phyloP scores from a whole-genome alignment of 1,140 invertebrate genomes.

The Rhyzopertha dominica region DNA sequence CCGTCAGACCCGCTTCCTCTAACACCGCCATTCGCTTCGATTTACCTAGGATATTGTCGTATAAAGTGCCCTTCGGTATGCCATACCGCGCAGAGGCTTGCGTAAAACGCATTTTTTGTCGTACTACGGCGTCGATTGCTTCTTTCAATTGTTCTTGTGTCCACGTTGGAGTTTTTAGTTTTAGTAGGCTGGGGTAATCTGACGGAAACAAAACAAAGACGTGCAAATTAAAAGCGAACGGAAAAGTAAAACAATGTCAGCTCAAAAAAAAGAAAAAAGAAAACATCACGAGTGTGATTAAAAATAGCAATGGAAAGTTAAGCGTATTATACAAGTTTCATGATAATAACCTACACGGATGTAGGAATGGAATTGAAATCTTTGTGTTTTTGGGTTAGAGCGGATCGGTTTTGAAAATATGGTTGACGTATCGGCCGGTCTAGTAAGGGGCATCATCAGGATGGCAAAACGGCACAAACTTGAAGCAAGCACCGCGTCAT shows the following conservation, averaged over 20 bases:
- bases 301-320: no score
- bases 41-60: constrained; percentile 75
- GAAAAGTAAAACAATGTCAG: constrained; percentile 8
- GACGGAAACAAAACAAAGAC: constrained; percentile 43
- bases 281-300: no score
- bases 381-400: no score
- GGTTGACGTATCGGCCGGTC: no score
- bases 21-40: constrained; percentile 70
- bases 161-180: constrained; percentile 72
- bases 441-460: no score
- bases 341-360: no score
- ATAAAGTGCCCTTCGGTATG: constrained; percentile 72
- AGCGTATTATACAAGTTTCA: no score
- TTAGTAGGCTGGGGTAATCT: constrained; percentile 57
- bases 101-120: constrained; percentile 71
- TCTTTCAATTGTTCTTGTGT: constrained; percentile 68
- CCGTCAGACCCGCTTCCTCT: constrained; percentile 60
- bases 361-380: no score
- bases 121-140: constrained; percentile 69
- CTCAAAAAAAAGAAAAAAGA: no score
- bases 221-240: constrained; percentile 19
- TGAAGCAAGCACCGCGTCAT: no score
- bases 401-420: no score
- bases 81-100: constrained; percentile 65
- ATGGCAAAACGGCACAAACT: no score